A percentile compares a stretch with the other conserved stretches of the same genome.
Evolutionary conservation across 2,888 invertebrate genomes (phyloP).

Genomic region (Siphlonurus alternatus): DNA sequence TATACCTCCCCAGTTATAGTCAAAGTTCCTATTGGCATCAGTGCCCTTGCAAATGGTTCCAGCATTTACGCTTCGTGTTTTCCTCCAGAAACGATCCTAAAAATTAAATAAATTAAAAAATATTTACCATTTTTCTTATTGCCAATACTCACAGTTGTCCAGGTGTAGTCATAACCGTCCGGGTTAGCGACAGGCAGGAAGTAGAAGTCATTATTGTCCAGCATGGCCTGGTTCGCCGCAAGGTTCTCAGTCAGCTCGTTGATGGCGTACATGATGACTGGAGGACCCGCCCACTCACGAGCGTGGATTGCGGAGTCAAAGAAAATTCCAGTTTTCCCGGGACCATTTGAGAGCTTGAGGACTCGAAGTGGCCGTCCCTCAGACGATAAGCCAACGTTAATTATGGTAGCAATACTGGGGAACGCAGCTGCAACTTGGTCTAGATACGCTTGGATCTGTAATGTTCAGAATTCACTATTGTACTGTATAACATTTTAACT

Average conservation of each 20-base stretch:
- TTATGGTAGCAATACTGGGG: slow-evolving; percentile 44
- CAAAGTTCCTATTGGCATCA: slow-evolving; percentile 68
- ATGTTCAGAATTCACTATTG: too few species aligned
- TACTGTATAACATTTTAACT: too few species aligned
- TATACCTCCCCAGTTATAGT: slow-evolving; percentile 44
- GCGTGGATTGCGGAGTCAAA: neutral
- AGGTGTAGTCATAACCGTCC: slow-evolving; percentile 28
- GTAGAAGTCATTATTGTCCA: slow-evolving; percentile 27
- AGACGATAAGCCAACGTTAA: slow-evolving; percentile 53
- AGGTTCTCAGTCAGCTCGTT: slow-evolving; percentile 1
- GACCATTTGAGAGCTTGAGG: slow-evolving; percentile 40
- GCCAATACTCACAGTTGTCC: neutral
- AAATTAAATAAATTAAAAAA: too few species aligned
- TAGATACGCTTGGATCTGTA: too few species aligned
- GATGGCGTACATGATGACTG: neutral
- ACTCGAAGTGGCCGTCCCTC: slow-evolving; percentile 54
- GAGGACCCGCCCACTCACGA: neutral
- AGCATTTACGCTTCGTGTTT: slow-evolving; percentile 37
- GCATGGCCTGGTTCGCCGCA: slow-evolving; percentile 14
- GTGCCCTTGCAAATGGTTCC: slow-evolving; percentile 36
- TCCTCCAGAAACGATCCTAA: slow-evolving; percentile 45
- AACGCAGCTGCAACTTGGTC: slow-evolving; percentile 47
- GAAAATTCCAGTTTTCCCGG: neutral
- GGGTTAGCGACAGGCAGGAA: slow-evolving; percentile 27
- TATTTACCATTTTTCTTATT: neutral